phyloP scores from a whole-genome alignment of 1,140 invertebrate genomes.

The Stenopsyche tienmushanensis region DNA sequence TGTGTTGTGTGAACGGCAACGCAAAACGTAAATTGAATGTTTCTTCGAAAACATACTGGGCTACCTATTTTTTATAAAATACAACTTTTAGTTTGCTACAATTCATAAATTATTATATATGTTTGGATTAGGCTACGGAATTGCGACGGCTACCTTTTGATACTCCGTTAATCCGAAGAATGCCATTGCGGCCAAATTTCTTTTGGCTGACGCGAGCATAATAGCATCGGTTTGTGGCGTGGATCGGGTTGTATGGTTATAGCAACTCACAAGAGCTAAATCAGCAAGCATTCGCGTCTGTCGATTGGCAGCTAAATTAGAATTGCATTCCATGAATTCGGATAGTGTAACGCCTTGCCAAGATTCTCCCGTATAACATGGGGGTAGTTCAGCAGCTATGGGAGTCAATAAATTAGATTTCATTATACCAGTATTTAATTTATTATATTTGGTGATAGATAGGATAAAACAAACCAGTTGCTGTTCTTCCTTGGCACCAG shows the following conservation, averaged over 20 bases:
- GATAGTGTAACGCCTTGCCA: slow-evolving; percentile 70
- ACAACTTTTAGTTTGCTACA: slow-evolving; percentile 17
- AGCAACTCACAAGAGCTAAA: slow-evolving; percentile 91
- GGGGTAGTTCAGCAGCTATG: slow-evolving; percentile 69
- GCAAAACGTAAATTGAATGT: slow-evolving; percentile 93
- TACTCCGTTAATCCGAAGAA: slow-evolving; percentile 97
- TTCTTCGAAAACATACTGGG: slow-evolving; percentile 95
- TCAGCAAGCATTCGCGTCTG: slow-evolving; percentile 98
- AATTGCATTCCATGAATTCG: slow-evolving; percentile 86
- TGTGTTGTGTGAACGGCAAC: slow-evolving; percentile 86
- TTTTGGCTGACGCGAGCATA: slow-evolving; percentile 91
- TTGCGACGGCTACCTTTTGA: slow-evolving; percentile 70
- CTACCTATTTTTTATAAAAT: slow-evolving; percentile 59
- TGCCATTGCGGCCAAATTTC: slow-evolving; percentile 91
- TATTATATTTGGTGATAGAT: background rate
- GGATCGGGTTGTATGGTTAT: slow-evolving; percentile 81
- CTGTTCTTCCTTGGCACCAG: slow-evolving; percentile 81
- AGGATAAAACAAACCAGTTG: slow-evolving; percentile 58
- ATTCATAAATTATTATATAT: background rate
- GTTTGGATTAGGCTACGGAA: background rate
- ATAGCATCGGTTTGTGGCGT: slow-evolving; percentile 87
- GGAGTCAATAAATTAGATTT: slow-evolving; percentile 8
- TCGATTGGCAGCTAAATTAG: slow-evolving; percentile 93
- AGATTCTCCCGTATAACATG: slow-evolving; percentile 69
- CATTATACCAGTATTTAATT: too few relatives aligned